Percentiles rank a stretch among this genome's conserved stretches.
Conservation (phyloP, 2,797 vertebrate species). For the Danio kyathit region DNA sequence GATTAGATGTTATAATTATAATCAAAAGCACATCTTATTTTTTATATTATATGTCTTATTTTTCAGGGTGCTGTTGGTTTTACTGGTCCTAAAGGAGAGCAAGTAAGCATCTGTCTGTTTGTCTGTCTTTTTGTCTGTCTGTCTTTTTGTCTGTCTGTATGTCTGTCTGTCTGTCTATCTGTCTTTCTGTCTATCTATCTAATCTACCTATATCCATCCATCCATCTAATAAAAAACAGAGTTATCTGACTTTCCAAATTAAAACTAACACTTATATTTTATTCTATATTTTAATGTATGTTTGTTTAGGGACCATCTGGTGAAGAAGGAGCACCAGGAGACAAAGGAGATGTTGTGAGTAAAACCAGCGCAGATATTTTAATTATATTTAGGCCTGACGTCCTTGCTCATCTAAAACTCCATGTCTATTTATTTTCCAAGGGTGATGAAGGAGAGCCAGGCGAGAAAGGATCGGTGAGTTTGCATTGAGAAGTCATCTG, state of each 20-base stretch:
- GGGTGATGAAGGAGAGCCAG: slow-evolving; percentile 90
- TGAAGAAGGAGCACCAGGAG: slow-evolving; percentile 89
- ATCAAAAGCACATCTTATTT: not conserved
- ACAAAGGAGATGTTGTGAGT: slow-evolving; percentile 89
- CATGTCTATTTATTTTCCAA: slow-evolving; percentile 65
- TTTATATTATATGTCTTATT: no score
- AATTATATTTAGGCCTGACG: not conserved
- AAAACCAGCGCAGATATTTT: not conserved
- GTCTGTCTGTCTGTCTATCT: no score
- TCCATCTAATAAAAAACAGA: no score
- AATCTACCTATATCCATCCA: no score
- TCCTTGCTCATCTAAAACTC: not conserved
- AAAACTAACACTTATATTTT: no score
- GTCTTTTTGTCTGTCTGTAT: not conserved
- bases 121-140: no score
- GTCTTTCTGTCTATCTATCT: no score
- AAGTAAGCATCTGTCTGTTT: slow-evolving; percentile 74
- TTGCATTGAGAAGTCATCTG: slow-evolving; percentile 46
- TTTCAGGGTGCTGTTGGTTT: slow-evolving; percentile 88
- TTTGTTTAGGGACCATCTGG: slow-evolving; percentile 85
- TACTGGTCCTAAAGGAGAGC: slow-evolving; percentile 88
- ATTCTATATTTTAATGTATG: slow-evolving; percentile 46
- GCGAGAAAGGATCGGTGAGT: slow-evolving; percentile 94
- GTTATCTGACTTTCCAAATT: no score
- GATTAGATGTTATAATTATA: not conserved